A percentile compares a stretch with the other conserved stretches of the same genome.
Conservation (phyloP, 2,888 invertebrate species). For the Spodoptera exigua region DNA sequence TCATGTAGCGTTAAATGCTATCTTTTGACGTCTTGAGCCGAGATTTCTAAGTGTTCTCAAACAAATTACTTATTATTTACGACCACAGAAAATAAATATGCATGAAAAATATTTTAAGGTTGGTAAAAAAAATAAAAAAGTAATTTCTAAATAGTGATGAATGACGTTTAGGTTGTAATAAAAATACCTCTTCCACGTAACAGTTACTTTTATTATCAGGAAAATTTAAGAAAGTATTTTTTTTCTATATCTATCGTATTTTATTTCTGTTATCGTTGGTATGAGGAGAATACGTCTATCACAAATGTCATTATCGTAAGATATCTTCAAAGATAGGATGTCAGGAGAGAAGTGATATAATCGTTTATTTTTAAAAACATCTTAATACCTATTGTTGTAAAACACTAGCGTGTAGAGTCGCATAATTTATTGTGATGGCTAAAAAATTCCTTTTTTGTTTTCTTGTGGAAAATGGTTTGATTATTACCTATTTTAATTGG, state of each 20-base stretch:
- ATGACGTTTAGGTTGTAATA: neutral
- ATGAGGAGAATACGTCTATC: slow-evolving; percentile 54
- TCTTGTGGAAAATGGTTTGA: no score
- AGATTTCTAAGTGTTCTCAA: no score
- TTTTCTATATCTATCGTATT: slow-evolving; percentile 33
- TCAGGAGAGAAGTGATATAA: slow-evolving; percentile 66
- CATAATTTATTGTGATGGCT: neutral
- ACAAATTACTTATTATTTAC: no score
- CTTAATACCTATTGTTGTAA: neutral
- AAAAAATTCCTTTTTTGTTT: no score
- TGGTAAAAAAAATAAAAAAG: no score
- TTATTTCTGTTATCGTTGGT: slow-evolving; percentile 28
- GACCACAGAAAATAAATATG: no score
- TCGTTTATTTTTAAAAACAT: slow-evolving; percentile 6
- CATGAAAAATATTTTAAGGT: no score
- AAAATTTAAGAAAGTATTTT: slow-evolving; percentile 28
- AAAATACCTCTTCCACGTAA: slow-evolving; percentile 30
- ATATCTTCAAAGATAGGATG: slow-evolving; percentile 65
- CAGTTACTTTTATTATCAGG: slow-evolving; percentile 16
- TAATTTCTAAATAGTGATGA: neutral
- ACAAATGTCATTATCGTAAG: slow-evolving; percentile 59
- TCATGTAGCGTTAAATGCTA: slow-evolving; percentile 30
- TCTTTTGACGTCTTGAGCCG: slow-evolving; percentile 14
- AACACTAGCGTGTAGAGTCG: neutral
- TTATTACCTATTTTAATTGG: no score